Base-by-base conservation (phyloP, 1,140 invertebrate genomes). In the Drosophila suzukii region DNA sequence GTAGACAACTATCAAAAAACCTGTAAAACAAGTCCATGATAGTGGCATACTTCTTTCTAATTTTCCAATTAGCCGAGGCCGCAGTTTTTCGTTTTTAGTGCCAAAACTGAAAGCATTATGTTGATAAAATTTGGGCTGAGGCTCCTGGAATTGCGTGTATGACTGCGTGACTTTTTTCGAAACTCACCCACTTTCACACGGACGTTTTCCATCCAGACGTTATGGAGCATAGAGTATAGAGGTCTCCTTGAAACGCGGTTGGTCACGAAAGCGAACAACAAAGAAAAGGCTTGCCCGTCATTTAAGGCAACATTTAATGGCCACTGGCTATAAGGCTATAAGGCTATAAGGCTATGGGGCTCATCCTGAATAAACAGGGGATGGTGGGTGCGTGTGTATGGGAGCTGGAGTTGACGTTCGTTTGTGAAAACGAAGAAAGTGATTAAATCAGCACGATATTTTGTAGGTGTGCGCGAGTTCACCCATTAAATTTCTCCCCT, bases 371-470 rank as follows among this genome's bases (percentile, higher is more conserved):
- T 68, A 84, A 81, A 68, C 72, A 76, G 60, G 71, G 66, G 57
- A 43, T 43, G 53, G 27, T 51, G 41, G 11, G 83, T 81, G 83
- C 66, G 83, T 81, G 78, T 75, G 43, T 71, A 78, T 75, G 78
- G 78, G 83, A 76, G 83, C 81, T 72, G 71, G 78, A 86, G 82
- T 86, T 86, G 83, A 81, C 83, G 84, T 88, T 82, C 79, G 78
- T 57, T 83, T 81, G 80, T 88, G 70, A 63, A 81, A 72, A 70
- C 84, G 80, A 83, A 89, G 83, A 88, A 89, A 88, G 83, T 88
- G 83, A 88, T 88, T 88, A 88, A 88, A 88, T 88, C 83, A 88
- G 83, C 83, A 88, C 83, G 83, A 88, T 88, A 89, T 89, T 89
- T 88, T 88, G 84, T 88, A 88, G 84, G 83, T 88, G 83, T 86